phyloP scores from a whole-genome alignment of 2,797 vertebrate species.

The Lacerta bilineata region DNA sequence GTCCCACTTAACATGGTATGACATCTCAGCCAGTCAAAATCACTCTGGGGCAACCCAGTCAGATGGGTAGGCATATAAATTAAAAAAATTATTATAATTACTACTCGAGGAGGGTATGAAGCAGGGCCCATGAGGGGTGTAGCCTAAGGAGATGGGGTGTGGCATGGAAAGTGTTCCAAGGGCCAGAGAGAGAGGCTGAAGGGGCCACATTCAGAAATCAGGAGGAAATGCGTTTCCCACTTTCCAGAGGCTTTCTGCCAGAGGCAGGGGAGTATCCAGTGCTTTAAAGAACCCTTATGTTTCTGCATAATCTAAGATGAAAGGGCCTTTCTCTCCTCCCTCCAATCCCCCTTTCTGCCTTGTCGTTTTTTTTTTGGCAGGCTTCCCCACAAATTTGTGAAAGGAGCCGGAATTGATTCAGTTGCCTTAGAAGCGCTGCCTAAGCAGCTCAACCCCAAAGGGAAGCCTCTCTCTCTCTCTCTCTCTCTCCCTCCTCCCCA shows the following conservation, averaged over 20 bases:
- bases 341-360: conserved; percentile 2
- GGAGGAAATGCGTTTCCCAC: conserved; percentile 54
- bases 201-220: conserved; percentile 27
- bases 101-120: too few species aligned
- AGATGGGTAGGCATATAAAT: too few species aligned
- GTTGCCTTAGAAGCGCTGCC: fast-evolving
- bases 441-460: not conserved
- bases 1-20: too few species aligned
- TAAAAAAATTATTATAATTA: too few species aligned
- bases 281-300: conserved; percentile 84
- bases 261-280: conserved; percentile 82
- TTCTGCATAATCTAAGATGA: conserved; percentile 70
- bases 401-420: conserved; percentile 57
- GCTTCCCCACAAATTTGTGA: not conserved
- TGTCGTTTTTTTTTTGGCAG: conserved; percentile 50
- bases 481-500: not conserved
- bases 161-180: too few species aligned
- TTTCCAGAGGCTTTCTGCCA: conserved; percentile 71
- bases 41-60: too few species aligned
- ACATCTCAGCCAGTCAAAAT: too few species aligned
- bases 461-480: fast-evolving
- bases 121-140: too few species aligned
- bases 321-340: conserved; percentile 37
- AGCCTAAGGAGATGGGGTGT: too few species aligned
- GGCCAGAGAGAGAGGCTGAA: too few species aligned